A percentile compares a stretch with the other conserved stretches of the same genome.
phyloP scores from a whole-genome alignment of 2,888 invertebrate genomes.

The Cyclophora albipunctata region DNA sequence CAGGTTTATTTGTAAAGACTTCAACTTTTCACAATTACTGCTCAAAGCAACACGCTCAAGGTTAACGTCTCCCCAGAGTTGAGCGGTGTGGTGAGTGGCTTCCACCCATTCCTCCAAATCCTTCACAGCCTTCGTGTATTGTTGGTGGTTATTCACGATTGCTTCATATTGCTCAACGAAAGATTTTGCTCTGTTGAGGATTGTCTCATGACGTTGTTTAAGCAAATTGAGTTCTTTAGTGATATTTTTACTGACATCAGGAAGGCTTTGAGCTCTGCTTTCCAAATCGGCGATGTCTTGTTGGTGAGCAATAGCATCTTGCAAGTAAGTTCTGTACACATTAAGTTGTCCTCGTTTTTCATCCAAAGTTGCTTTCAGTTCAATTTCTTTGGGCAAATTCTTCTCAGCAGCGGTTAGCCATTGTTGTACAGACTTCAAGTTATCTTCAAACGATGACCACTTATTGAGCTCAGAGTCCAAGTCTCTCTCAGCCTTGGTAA shows the following conservation, averaged over 20 bases:
- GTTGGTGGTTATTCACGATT: slow-evolving; percentile 91
- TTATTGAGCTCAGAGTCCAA: slow-evolving; percentile 88
- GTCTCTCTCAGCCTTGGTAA: slow-evolving; percentile 85
- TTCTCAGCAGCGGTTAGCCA: slow-evolving; percentile 87
- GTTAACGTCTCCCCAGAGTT: slow-evolving; percentile 88
- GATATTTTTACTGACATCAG: slow-evolving; percentile 84
- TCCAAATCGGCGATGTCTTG: slow-evolving; percentile 88
- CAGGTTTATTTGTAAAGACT: slow-evolving; percentile 84
- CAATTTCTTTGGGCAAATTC: slow-evolving; percentile 85
- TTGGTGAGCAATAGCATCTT: slow-evolving; percentile 89
- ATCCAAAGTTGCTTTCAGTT: slow-evolving; percentile 89
- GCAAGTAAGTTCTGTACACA: slow-evolving; percentile 85
- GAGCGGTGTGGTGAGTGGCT: slow-evolving; percentile 86
- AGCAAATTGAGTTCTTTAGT: slow-evolving; percentile 81
- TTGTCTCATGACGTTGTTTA: slow-evolving; percentile 81
- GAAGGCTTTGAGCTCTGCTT: slow-evolving; percentile 85
- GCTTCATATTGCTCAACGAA: slow-evolving; percentile 91
- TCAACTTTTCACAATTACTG: slow-evolving; percentile 89
- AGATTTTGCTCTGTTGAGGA: slow-evolving; percentile 81
- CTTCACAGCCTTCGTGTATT: slow-evolving; percentile 89
- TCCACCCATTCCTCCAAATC: slow-evolving; percentile 92
- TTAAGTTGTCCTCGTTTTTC: slow-evolving; percentile 93
- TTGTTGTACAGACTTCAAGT: slow-evolving; percentile 82
- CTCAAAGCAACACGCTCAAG: slow-evolving; percentile 89
- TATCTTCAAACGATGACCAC: slow-evolving; percentile 94